phyloP scores from a whole-genome alignment of 2,888 invertebrate genomes.

The Harpalus rubripes region DNA sequence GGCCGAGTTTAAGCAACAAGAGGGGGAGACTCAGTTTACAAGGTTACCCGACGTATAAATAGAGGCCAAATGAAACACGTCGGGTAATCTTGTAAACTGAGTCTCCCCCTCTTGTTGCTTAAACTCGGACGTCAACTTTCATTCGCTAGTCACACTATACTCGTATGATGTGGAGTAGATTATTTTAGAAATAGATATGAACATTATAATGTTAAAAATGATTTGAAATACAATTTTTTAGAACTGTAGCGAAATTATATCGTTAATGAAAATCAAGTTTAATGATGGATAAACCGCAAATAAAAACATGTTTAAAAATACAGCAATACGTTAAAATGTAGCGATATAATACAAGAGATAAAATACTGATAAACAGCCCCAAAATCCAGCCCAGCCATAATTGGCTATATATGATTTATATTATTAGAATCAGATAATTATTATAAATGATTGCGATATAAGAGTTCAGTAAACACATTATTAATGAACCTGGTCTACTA shows the following conservation, averaged over 20 bases:
- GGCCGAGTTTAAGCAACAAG: too few relatives aligned
- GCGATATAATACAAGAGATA: conserved; percentile 56
- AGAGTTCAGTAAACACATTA: conserved; percentile 65
- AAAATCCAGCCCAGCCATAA: conserved; percentile 47
- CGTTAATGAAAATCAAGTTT: conserved; percentile 6
- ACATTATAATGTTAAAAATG: too few relatives aligned
- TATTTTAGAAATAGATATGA: too few relatives aligned
- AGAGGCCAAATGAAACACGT: too few relatives aligned
- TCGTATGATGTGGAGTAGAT: too few relatives aligned
- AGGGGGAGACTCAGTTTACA: too few relatives aligned
- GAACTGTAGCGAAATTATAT: not conserved
- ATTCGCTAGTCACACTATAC: too few relatives aligned
- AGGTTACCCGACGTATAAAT: too few relatives aligned
- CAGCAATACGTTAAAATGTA: conserved; percentile 31
- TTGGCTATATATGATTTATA: conserved; percentile 65
- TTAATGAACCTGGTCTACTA: conserved; percentile 64
- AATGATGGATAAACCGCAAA: conserved; percentile 14
- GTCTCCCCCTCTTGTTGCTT: too few relatives aligned
- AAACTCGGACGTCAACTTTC: too few relatives aligned
- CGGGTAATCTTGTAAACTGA: too few relatives aligned
- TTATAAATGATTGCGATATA: conserved; percentile 65
- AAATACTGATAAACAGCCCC: conserved; percentile 47
- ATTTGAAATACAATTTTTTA: too few relatives aligned
- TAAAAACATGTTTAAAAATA: conserved; percentile 56
- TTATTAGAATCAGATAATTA: conserved; percentile 66